Evolutionary conservation across 2,797 vertebrate genomes (phyloP).

Genomic region (Acrocephalus scirpaceus): DNA sequence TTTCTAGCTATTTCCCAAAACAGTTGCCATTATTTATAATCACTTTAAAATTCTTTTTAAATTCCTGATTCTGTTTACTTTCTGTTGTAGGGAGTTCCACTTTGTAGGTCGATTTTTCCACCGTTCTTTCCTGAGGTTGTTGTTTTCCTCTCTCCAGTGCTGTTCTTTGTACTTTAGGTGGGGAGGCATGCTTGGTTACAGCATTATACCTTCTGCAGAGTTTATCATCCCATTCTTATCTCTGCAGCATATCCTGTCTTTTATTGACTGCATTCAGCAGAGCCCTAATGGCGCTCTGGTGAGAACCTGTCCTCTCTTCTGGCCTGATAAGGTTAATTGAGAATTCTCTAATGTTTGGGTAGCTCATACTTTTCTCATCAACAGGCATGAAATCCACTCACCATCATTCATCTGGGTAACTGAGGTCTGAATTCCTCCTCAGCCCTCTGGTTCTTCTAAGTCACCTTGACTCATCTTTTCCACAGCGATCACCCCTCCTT

Average conservation of each 20-base stretch:
- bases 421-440: background rate
- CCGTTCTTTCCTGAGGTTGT: background rate
- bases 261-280: slow-evolving; percentile 26
- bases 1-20: background rate
- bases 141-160: background rate
- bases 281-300: background rate
- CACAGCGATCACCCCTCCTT: background rate
- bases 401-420: background rate
- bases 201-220: background rate
- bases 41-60: background rate
- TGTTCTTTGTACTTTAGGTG: background rate
- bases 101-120: background rate
- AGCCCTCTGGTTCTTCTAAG: background rate
- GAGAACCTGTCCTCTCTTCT: background rate
- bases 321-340: slow-evolving; percentile 49
- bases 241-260: background rate
- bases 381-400: background rate
- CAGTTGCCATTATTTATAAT: background rate
- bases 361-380: slow-evolving; percentile 12
- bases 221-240: slow-evolving; percentile 31
- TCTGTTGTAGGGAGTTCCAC: background rate
- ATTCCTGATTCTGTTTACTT: background rate
- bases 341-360: background rate
- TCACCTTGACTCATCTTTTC: slow-evolving; percentile 24
- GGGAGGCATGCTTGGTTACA: background rate